Conservation (phyloP, 2,888 invertebrate species). For the Oscheius onirici region DNA sequence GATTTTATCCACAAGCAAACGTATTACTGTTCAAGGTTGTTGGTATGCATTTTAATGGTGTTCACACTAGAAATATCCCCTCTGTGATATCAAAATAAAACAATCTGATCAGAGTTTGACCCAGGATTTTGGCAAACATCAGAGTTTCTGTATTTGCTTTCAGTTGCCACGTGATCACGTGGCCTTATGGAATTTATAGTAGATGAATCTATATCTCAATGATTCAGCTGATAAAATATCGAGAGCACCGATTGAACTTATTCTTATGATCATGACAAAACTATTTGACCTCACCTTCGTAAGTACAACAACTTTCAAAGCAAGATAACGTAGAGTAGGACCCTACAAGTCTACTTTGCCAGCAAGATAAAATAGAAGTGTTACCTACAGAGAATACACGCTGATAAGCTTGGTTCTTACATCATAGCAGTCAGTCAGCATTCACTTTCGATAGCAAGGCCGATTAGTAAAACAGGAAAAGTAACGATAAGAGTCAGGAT, state of each 20-base stretch:
- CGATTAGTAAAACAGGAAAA: slow-evolving; percentile 29
- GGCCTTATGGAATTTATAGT: too few species aligned
- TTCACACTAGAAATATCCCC: background rate
- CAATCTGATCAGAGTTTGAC: background rate
- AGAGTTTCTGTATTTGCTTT: slow-evolving; percentile 9
- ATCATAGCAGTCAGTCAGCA: slow-evolving; percentile 19
- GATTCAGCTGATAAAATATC: background rate
- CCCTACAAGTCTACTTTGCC: too few species aligned
- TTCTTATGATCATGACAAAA: too few species aligned
- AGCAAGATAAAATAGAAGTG: background rate
- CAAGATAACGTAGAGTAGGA: too few species aligned
- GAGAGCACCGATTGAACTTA: background rate
- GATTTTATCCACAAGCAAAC: too few species aligned
- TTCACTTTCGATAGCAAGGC: slow-evolving; percentile 26
- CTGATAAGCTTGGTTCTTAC: slow-evolving; percentile 24
- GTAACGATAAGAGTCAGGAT: slow-evolving; percentile 22
- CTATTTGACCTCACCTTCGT: too few species aligned
- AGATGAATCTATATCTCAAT: background rate
- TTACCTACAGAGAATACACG: slow-evolving; percentile 29
- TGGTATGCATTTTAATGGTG: slow-evolving; percentile 7
- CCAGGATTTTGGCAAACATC: background rate
- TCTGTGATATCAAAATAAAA: slow-evolving; percentile 19
- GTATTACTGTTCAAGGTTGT: too few species aligned
- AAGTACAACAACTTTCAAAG: too few species aligned
- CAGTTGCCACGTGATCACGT: background rate